Base-by-base conservation (phyloP, 2,888 invertebrate species). In the Glaucopsyche alexis region DNA sequence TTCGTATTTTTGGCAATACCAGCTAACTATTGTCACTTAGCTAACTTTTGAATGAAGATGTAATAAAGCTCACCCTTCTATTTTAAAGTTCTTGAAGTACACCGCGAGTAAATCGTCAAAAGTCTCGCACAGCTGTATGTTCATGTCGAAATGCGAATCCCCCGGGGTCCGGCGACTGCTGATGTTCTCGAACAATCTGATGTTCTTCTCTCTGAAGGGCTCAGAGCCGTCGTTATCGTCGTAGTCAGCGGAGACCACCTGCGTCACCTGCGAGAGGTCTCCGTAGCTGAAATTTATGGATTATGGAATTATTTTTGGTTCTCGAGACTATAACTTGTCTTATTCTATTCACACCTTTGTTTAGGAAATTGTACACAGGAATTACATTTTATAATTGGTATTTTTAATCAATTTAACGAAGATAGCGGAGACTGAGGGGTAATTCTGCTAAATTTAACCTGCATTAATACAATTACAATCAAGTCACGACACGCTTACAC, bases 101-200 rank as follows among this genome's bases (percentile, higher is more conserved):
- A 96, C 96, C 81, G 96, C 96, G 5, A 96, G 89, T 11, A 97
- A 88, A 76, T 97, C 97, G 7, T 96, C 94, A 47, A 96, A 94
- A 77, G 97, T 97, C 84, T 97, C 97, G 84, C 97, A 97, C 78
- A 97, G 96, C 79, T 96, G 95, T 94, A 98, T 96, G 81, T 97
- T 96, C 89, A 97, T 97, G 6, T 97, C 96, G n/a, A 96, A 95
- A 87, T 96, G 95, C n/a, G 95, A 91, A 29, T 94, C 94, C 0
- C 93, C 86, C 0, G 75, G 87, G 2, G 85, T 77, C 55, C 84
- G 84, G 13, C 67, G 77, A 74, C 87, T 88, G 73, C 85, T 83
- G 7, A 85, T 80, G 74, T 89, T 89, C 3, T 81, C 78, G 77
- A 93, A 93, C 0, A 93, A 86, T 73, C 94, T 83, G 8, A 93